Base-by-base conservation (phyloP, 2,888 invertebrate species). In the Morpho deidamia region DNA sequence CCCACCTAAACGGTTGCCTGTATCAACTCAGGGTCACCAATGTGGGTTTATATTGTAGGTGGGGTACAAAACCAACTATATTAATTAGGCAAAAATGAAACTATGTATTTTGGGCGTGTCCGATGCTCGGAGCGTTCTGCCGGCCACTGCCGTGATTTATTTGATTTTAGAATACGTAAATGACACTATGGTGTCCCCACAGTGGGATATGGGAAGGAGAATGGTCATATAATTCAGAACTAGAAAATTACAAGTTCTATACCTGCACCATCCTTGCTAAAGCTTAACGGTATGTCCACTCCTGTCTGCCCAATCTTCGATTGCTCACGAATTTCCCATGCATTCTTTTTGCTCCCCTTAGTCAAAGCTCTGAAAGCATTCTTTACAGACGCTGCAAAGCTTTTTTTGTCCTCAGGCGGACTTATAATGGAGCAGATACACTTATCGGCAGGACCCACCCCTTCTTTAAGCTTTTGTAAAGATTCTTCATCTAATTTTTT, bases 401-500 rank as follows among this genome's bases (percentile, higher is more conserved):
- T 60, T 42, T 60, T 56, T 44, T 62, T 55, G 0, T 67, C 68
- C 0, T 67, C 68, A 0, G 70, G 68, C 0, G 72, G 68, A 0
- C 72, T 53, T 0, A 82, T 56, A 0, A 82, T 23, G 0, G 67
- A 58, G 40, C 82, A 82, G 0, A 79, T 56, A 37, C 81, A 82
- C 14, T 76, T 56, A 39, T 81, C 80, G 0, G 53, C 70, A 0
- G 81, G 81, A 0, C 81, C 81, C 0, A 61, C 3, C 0, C 72
- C 78, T 50, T 80, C 80, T 0, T 59, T 60, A n/a, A 80, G 11
- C 5, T 68, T 62, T 33, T 62, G 58, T 0, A 72, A 55, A 0
- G 78, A 73, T 0, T 73, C 70, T 7, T 78, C 74, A 7, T 81
- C 80, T 0, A 78, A 47, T 58, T 75, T 74, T 52, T 72, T 77